Base-by-base conservation (phyloP, 2,797 vertebrate genomes). In the Poeciliopsis infans region DNA sequence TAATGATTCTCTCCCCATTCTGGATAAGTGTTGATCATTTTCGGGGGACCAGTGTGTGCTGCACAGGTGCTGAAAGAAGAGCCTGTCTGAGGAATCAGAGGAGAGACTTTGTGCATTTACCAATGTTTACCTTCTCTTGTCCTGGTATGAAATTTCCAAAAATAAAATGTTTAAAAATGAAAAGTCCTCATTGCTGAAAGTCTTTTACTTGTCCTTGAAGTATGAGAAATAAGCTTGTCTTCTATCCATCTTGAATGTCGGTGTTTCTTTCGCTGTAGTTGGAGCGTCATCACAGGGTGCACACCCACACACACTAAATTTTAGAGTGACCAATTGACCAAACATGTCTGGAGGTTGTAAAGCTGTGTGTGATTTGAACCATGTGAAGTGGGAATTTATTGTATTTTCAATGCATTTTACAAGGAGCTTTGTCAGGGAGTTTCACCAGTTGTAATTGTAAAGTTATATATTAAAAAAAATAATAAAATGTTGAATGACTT, bases 51-150 rank as follows among this genome's bases (percentile, higher is more conserved):
- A 15, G 10, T 74, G 33, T 83, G 78, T 78, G 36, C 75, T 76
- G 53, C 76, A 77, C 71, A 81, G 55, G 39, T 45, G 15, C 59
- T 79, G 69, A 77, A 76, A 72, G 72, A 72, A 85, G 75, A 55
- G 28, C 15, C 28, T 61, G 33, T 57, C 68, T 72, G 45, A 74
- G 74, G 53, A 76, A 77, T 72, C 25, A 4, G 74, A 73, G 33
- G 76, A 59, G 64, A 83, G 47, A 72, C 70, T 72, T 75, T 87
- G 79, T 85, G 47, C 73, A 78, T 91, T 88, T 83, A 82, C 79
- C 90, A 77, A 88, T 88, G 81, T 90, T 75, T 75, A 82, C 78
- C 79, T 86, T 86, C 79, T 84, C 70, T 80, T 88, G 78, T 86
- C 68, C 64, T 83, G 51, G 79, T 90, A 83, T 89, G 76, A 90